Evolutionary conservation across 2,797 vertebrate species (phyloP).

Genomic region (Rallus crepitans): DNA sequence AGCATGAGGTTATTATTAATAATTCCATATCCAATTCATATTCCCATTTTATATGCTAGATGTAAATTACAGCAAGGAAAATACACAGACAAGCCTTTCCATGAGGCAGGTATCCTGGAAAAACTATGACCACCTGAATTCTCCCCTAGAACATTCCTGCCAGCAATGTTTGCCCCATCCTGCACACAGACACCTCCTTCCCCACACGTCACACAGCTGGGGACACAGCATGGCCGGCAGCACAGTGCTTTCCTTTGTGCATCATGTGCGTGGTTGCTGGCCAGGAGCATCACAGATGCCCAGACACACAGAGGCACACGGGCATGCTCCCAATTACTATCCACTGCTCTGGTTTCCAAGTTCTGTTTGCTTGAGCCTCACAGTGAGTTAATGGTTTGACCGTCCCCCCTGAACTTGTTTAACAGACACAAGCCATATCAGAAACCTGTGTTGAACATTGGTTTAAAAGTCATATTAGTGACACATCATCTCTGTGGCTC

Average conservation of each 20-base stretch:
- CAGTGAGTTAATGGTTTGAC: not conserved
- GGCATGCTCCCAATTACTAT: not conserved
- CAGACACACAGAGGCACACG: not conserved
- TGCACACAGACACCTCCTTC: not conserved
- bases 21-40: not conserved
- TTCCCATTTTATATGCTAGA: not conserved
- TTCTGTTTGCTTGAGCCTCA: not conserved
- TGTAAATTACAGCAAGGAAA: not conserved
- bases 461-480: not conserved
- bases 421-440: not conserved
- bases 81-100: not conserved
- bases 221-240: not conserved
- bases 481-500: too few species aligned
- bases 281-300: accelerated
- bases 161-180: not conserved
- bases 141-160: not conserved
- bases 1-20: not conserved
- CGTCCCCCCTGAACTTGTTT: not conserved
- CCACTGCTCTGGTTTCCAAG: not conserved
- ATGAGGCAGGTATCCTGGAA: not conserved
- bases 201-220: accelerated
- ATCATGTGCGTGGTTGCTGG: accelerated
- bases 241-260: accelerated
- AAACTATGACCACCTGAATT: not conserved
- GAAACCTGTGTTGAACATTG: not conserved